Evolutionary conservation across 30 jellyfish, hydroid and myxozoan species (phyloP), one percentile per base, ranked within the genome.

Genomic region (Aurelia sp.): DNA sequence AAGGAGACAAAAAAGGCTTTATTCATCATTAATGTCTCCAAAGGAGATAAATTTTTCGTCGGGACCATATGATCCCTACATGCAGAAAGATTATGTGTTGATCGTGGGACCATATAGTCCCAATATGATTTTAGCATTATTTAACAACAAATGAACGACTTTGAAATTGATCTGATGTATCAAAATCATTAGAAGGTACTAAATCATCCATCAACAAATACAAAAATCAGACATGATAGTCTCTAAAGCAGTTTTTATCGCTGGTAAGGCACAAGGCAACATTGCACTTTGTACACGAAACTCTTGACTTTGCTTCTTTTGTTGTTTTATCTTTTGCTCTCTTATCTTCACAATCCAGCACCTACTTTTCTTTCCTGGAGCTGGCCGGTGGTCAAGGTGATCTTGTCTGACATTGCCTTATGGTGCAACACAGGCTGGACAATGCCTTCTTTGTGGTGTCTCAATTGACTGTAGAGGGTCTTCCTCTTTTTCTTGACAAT

Each of bases 381-480:
- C 27, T 65, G 91, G 91, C 84, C 90, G 67, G 52, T 81, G 75
- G 67, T 1, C 76, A 65, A n/a, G n/a, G n/a, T 67, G 82, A 67
- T 81, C 91, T 17, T 67, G 41, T 53, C 84, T 81, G 22, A 81
- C 84, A 52, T 81, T 53, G 0, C 77, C 76, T 67, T 40, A 74
- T 79, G 71, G 72, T 62, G 91, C 76, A 66, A 58, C 83, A 51
- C 84, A 81, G 38, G 91, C 76, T 68, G 91, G 77, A 50, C 57
- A 5, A 33, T 64, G 81, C 59, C 73, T 33, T 80, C 90, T 80
- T 48, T 47, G 81, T 48, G 18, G 81, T 38, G 90, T 18, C 61
- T 8, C n/a, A 0, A 24, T 4, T 61, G 89, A 18, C 41, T 78
- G 79, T 27, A 13, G 89, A 80, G 33, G 67, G 67, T 27, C 81